phyloP scores from a whole-genome alignment of 2,888 invertebrate genomes.

The Yponomeuta sedellus region DNA sequence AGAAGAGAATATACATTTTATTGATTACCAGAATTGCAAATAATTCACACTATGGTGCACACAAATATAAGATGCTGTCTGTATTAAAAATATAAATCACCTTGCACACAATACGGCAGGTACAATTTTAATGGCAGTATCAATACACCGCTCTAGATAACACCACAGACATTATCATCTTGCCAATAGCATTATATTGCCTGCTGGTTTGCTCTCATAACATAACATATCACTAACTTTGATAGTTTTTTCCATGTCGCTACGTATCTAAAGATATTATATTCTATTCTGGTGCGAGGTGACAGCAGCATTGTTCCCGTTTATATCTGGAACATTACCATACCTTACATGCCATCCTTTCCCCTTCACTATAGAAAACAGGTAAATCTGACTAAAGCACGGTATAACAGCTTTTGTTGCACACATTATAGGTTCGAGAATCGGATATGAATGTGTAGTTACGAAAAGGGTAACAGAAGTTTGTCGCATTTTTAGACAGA shows the following conservation, averaged over 20 bases:
- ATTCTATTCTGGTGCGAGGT: constrained; percentile 41
- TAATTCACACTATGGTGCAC: too few relatives aligned
- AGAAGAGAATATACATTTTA: too few relatives aligned
- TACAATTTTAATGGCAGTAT: background rate
- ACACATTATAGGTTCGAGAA: too few relatives aligned
- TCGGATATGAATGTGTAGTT: too few relatives aligned
- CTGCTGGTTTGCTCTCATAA: background rate
- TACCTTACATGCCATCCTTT: constrained; percentile 1
- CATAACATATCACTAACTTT: background rate
- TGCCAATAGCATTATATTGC: background rate
- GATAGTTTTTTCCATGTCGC: constrained; percentile 28
- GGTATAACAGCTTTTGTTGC: too few relatives aligned
- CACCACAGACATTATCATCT: background rate
- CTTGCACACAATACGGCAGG: background rate
- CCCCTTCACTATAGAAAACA: background rate
- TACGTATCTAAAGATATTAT: constrained; percentile 33
- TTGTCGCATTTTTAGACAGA: too few relatives aligned
- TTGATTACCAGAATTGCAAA: too few relatives aligned
- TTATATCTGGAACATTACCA: constrained; percentile 42
- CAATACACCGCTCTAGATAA: background rate
- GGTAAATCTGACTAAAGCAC: background rate
- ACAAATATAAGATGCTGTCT: background rate
- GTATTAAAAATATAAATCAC: background rate
- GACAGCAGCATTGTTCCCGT: constrained; percentile 32
- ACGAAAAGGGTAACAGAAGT: too few relatives aligned